Evolutionary conservation across 2,113 vertebrate species (phyloP).

Genomic region (Brachypteracias leptosomus): DNA sequence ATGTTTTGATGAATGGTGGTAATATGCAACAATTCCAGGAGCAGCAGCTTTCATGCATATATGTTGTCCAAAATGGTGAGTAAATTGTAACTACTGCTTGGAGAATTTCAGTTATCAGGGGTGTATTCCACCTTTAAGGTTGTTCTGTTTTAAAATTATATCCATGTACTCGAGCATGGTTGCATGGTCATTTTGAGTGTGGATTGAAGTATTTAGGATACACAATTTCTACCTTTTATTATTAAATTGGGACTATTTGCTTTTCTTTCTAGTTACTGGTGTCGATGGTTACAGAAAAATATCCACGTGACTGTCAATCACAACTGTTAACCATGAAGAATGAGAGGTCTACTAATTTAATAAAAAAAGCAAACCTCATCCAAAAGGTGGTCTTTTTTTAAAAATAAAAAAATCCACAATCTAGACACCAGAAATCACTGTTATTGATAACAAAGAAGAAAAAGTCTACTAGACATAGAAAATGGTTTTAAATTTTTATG

Average conservation of each 20-base stretch:
- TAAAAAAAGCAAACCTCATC: background rate
- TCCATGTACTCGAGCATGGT: background rate
- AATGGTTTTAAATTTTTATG: constrained; percentile 24
- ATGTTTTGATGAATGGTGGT: background rate
- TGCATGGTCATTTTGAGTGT: background rate
- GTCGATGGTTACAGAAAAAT: background rate
- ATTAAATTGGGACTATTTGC: background rate
- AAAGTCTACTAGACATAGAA: constrained; percentile 5
- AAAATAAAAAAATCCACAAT: background rate
- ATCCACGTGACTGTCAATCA: background rate
- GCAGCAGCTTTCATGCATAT: background rate
- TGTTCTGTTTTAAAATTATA: background rate
- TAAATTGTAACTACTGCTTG: background rate
- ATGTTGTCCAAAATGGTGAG: background rate
- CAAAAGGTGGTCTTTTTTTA: background rate
- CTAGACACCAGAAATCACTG: background rate
- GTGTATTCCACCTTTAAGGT: background rate
- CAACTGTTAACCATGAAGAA: background rate
- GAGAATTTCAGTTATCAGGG: background rate
- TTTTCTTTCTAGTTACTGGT: background rate
- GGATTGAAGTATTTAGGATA: background rate
- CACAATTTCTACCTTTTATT: background rate
- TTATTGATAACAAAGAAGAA: background rate
- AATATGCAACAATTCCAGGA: constrained; percentile 16
- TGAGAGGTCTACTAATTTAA: background rate